Evolutionary conservation across 2,113 vertebrate genomes (phyloP), one percentile per base, ranked within the genome.

Genomic region (Spheniscus mendiculus): DNA sequence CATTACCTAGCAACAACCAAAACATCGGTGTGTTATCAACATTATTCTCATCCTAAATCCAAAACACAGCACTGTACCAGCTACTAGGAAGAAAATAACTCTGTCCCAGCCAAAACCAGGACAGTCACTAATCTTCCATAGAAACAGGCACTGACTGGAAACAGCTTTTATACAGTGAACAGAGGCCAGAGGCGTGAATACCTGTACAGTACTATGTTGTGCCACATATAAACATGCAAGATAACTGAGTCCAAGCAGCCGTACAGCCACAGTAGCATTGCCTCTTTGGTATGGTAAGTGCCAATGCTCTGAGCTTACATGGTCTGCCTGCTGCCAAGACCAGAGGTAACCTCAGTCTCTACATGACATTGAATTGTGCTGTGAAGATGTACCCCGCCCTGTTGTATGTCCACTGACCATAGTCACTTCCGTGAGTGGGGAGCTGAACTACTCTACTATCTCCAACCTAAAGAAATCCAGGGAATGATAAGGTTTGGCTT

Each of bases 341-440:
- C 42, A 26, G 45, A 40, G 36, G 34, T 56, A 82, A 56, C 36
- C 44, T 53, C 45, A 36, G 0, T 27, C n/a, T 40, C 71, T 34
- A 14, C 10, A 2, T 4, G 29, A 50, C 19, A 20, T 5, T 49
- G 61, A 63, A 47, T 23, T 55, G 7, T 22, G 9, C 56, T 47
- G 29, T 56, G 58, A 65, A 61, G 23, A 5, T 44, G 12, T 49
- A 25, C 19, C 23, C 49, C 40, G 76, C 29, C 17, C 21, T 93
- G 53, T 30, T 2, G 0, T 21, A 52, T 0, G 0, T 47, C 16
- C 22, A 17, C 14, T 90, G 53, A 47, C 40, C 36, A 23, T 3
- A 26, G 29, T 22, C 1, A 40, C 69, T 86, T 90, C 44, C 25
- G 13, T 13, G 40, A 62, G 17, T 7, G 11, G 11, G 18, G 27